Base-by-base conservation (phyloP, 2,888 invertebrate species). In the Criorhina ranunculi region DNA sequence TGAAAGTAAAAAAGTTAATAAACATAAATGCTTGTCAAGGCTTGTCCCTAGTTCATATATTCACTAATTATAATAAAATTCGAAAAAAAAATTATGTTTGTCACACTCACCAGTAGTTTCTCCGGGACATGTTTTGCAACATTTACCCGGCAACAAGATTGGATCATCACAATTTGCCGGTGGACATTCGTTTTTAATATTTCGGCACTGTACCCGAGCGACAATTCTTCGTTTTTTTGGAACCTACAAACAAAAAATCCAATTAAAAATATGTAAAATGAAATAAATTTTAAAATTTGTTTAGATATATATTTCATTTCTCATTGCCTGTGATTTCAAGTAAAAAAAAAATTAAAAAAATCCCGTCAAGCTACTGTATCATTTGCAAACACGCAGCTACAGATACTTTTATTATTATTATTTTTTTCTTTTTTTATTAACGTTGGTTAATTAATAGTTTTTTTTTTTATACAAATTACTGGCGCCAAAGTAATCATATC, bases 81-180 rank as follows among this genome's bases (percentile, higher is more conserved):
- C 35, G 19, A 37, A 19, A 35, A 46, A 66, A 69, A 24, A 24
- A 24, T 24, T 24, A 24, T 24, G 24, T 1, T 24, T 46, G 9
- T 24, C 11, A 37, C 15, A 94, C 95, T 95, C 90, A 96, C 95
- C 94, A 91, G 94, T 93, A 81, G 93, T 89, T 89, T 96, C 96
- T 87, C 96, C 96, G 6, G 97, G 96, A 90, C 98, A 98, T 5
- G 96, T 95, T 93, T 98, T 98, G 93, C 98, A 98, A 93, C 98
- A 98, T 89, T 96, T 94, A 87, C 97, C 97, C 17, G 96, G 96
- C 87, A 96, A 93, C 76, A 97, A 93, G 44, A 96, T 95, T 0
- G 98, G 98, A 88, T 97, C 96, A 86, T 95, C 95, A 91, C 98
- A 98, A 15, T 94, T 94, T 15, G 96, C 95, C 89, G 96, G 96